Base-by-base conservation (phyloP, 1,140 invertebrate genomes). In the Drosophila pseudoobscura region DNA sequence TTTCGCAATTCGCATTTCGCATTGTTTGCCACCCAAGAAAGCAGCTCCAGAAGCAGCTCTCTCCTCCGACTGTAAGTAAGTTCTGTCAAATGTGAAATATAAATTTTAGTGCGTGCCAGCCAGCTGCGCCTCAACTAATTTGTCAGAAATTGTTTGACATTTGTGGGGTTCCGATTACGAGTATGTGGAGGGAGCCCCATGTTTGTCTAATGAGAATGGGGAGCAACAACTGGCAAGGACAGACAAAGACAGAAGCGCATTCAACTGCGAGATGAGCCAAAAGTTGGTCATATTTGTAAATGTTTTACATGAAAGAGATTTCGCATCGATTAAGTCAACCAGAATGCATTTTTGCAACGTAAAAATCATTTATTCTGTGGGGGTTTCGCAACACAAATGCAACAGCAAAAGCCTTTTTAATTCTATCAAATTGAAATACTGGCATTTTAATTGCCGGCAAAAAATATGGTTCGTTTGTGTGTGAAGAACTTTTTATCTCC, bases 71-170 rank as follows among this genome's bases (percentile, higher is more conserved):
- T 26, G 5, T 47, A 66, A 68, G 24, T 47, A 62, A 68, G 24
- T 73, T 68, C 53, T 79, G 60, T 55, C 74, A 75, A 53, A 79
- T 63, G 80, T 59, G 63, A 84, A 75, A 78, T 83, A 77, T 77
- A 65, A 75, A 75, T 75, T 70, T 58, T 4, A 39, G 71, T 75
- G 71, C 71, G 71, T 75, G 71, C 43, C 53, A 73, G 31, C 53
- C 71, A 74, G 52, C 45, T 72, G 55, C 45, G 54, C 68, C 69
- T 70, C 60, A 56, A 68, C 69, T 68, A 78, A 87, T 87, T 87
- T 85, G 78, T 85, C 82, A 71, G 65, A 78, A 39, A 64, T 70
- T 78, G 65, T 85, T 78, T 82, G 82, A 87, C 82, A 87, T 77
- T 74, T 65, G 54, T 65, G 31, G 22, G 45, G 55, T 31, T 20